Conservation (phyloP, 2,888 invertebrate species). For the Nymphalis c-album region DNA sequence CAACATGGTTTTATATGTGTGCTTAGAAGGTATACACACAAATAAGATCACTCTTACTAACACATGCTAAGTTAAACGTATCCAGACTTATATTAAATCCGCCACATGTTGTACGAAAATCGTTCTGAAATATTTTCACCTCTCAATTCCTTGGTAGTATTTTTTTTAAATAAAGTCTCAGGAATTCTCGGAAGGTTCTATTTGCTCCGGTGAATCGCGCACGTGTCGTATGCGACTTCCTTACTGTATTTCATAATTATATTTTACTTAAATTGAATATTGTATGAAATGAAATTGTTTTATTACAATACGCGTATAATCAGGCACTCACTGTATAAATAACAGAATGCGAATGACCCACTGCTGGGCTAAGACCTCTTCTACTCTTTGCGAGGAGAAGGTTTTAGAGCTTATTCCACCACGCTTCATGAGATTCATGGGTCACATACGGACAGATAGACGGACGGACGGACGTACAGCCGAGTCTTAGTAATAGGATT, state of each 20-base stretch:
- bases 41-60: neutral
- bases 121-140: constrained; percentile 9
- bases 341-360: no score
- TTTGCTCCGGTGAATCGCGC: constrained; percentile 14
- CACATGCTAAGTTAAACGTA: neutral
- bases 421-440: no score
- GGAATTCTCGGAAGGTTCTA: neutral
- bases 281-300: neutral
- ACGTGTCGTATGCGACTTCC: constrained; percentile 11
- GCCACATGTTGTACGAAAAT: constrained; percentile 9
- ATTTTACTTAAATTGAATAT: neutral
- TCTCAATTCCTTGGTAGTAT: constrained; percentile 8
- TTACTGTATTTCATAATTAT: constrained; percentile 1
- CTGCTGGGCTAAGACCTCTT: no score
- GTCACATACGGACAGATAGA: no score
- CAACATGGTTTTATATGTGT: no score
- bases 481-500: no score
- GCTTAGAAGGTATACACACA: neutral
- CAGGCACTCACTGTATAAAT: no score
- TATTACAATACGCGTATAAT: neutral
- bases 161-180: constrained; percentile 6
- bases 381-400: no score
- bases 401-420: no score
- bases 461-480: no score
- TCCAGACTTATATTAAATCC: constrained; percentile 6